Conservation (phyloP, 2,888 invertebrate genomes). For the Agrochola lota region DNA sequence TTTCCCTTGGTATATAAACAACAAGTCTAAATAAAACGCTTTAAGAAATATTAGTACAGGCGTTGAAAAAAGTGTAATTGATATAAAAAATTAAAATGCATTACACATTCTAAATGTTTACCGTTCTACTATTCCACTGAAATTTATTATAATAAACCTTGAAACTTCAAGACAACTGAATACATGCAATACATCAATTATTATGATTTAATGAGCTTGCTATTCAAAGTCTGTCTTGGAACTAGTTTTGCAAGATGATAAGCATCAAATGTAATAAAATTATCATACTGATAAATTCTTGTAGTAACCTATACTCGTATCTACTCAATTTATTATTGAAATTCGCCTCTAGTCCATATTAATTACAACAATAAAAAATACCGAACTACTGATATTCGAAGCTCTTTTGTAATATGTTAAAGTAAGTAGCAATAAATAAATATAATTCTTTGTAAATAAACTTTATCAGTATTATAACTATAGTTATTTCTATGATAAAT, state of each 20-base stretch:
- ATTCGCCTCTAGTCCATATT: slow-evolving; percentile 49
- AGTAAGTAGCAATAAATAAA: slow-evolving; percentile 61
- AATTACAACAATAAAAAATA: slow-evolving; percentile 45
- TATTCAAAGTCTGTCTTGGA: slow-evolving; percentile 19
- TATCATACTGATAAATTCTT: slow-evolving; percentile 28
- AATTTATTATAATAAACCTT: slow-evolving; percentile 14
- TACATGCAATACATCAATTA: slow-evolving; percentile 22
- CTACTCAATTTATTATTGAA: slow-evolving; percentile 44
- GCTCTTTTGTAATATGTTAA: slow-evolving; percentile 25
- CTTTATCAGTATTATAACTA: slow-evolving; percentile 70
- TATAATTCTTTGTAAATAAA: slow-evolving; percentile 67
- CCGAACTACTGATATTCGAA: slow-evolving; percentile 29
- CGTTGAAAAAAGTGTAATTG: neutral
- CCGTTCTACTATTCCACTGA: neutral
- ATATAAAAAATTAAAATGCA: neutral
- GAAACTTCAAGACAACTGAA: slow-evolving; percentile 1
- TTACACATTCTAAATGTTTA: neutral
- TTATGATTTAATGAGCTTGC: slow-evolving; percentile 40
- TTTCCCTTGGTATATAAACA: no score
- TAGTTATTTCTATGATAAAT: slow-evolving; percentile 46
- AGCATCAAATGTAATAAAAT: slow-evolving; percentile 40
- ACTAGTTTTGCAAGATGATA: slow-evolving; percentile 31
- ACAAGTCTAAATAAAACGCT: neutral
- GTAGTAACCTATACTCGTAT: slow-evolving; percentile 14
- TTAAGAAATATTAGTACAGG: neutral